Conservation (phyloP, 2,888 invertebrate genomes). For the Mongoloraphidia duomilia region DNA sequence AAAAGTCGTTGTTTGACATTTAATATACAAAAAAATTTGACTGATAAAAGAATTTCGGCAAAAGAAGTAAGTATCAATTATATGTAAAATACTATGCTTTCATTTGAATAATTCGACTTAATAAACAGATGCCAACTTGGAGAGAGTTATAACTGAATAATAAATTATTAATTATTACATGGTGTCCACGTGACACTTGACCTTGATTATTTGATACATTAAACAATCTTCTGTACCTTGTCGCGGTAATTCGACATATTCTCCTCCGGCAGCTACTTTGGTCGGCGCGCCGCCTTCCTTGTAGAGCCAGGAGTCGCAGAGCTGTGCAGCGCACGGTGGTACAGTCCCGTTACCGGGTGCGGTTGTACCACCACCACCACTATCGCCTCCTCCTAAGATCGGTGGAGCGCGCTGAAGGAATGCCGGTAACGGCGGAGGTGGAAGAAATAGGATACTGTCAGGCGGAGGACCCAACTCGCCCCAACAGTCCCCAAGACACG, state of each 20-base stretch:
- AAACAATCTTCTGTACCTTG: conserved; percentile 38
- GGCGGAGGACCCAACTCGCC: conserved; percentile 61
- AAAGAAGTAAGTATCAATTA: no score
- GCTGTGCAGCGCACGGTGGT: conserved; percentile 46
- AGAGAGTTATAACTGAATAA: no score
- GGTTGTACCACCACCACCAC: conserved; percentile 17
- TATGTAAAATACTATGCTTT: no score
- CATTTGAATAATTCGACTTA: no score
- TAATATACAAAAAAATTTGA: no score
- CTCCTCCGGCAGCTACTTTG: conserved; percentile 25
- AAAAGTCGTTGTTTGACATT: no score
- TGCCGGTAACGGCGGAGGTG: conserved; percentile 70
- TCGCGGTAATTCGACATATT: conserved; percentile 66
- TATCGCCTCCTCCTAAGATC: conserved; percentile 19
- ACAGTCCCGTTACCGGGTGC: conserved; percentile 37
- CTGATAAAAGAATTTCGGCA: no score
- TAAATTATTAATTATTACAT: no score
- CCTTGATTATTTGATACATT: background rate
- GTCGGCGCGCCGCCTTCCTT: conserved; percentile 13
- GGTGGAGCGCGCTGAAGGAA: conserved; percentile 44
- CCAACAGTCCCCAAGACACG: conserved; percentile 42
- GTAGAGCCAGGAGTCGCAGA: conserved; percentile 42
- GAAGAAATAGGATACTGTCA: conserved; percentile 66
- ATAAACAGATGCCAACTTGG: no score
- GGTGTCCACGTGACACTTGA: no score